Base-by-base conservation (phyloP, 2,888 invertebrate species). In the Mimachlamys varia region DNA sequence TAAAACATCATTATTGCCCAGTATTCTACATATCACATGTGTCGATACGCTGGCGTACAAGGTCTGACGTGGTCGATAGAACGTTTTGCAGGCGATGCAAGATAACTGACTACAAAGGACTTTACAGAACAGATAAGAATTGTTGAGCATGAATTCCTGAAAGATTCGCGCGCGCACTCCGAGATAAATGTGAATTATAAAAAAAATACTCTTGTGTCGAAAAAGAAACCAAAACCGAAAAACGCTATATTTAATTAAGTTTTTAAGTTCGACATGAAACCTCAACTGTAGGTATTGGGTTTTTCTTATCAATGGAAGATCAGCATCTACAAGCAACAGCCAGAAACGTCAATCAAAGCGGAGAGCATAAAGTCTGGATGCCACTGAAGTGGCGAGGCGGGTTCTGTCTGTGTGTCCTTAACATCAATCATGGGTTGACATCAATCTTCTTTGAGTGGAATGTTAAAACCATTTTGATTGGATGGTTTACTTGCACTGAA, bases 161-260 rank as follows among this genome's bases (percentile, higher is more conserved):
- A 76, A 76, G 76, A 76, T 33, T 76, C 27, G 76, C 33, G 13
- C 33, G 76, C 76, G 33, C 76, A 76, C 76, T 76, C 76, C 7
- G 1, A 76, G 76, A 76, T 76, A 33, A 76, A 76, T 76, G 33
- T 27, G 33, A 76, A 76, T 33, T 76, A 12, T 0, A 4, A 33
- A 33, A 76, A 76, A 76, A 76, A 44, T 44, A 76, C 12, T 76
- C 76, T 76, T 76, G 76, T 76, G 33, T 76, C 33, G 27, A 76
- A 76, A 76, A 76, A 76, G 76, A 76, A 76, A 76, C 33, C 76
- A 76, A 76, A 76, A 76, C 76, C 76, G 27, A 76, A 76, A n/a
- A 27, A 27, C 76, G 27, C 76, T 76, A 33, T 27, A 76, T 33
- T 27, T 76, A 76, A 76, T 76, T 76, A 27, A 33, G 76, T 76